Evolutionary conservation across 2,797 vertebrate genomes (phyloP), one percentile per base, ranked within the genome.

Genomic region (Sebastes steindachneri): DNA sequence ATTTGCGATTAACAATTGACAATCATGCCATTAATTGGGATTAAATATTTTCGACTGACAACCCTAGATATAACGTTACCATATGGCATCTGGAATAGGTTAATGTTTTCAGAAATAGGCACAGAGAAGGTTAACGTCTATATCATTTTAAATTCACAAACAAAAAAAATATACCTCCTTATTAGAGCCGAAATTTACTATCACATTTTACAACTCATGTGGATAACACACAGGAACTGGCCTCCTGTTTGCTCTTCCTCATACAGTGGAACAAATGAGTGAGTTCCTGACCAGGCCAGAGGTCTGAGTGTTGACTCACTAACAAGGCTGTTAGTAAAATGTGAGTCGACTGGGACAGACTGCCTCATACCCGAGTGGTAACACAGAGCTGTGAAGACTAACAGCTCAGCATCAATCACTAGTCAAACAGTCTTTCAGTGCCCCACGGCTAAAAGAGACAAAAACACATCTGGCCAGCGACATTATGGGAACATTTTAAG

Each of bases 231-330:
- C 74, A 92, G 88, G 82, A 93, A 87, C 23, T 64, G 77, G 67
- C 65, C 67, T 80, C 84, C 35, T 10, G 26, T 68, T 67, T 57
- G 65, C 48, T 29, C 37, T 79, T 80, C 84, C 68, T 82, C 29
- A 62, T 9, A 12, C 63, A 67, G 62, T 75, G 82, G 90, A 89
- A 93, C 83, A 80, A 83, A 70, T 62, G 17, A 64, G 54, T 2
- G 1, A 82, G 31, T 73, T 75, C 80, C 83, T 88, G 81, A 64
- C 41, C 19, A 60, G 72, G 71, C n/a, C 21, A 64, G 41, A 77
- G 33, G 66, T 74, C 58, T 62, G 57, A 15, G 15, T 68, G 84
- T 71, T 93, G 88, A 91, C 69, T 93, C 84, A 90, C 33, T 51
- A 48, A 74, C 7, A 15, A 79, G 64, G 31, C 67, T 31, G 64